These are phyloP conservation scores for Clepsis dumicolana DNA, from an alignment of 2,888 invertebrate species.

Conservation along the genomic window DNA sequence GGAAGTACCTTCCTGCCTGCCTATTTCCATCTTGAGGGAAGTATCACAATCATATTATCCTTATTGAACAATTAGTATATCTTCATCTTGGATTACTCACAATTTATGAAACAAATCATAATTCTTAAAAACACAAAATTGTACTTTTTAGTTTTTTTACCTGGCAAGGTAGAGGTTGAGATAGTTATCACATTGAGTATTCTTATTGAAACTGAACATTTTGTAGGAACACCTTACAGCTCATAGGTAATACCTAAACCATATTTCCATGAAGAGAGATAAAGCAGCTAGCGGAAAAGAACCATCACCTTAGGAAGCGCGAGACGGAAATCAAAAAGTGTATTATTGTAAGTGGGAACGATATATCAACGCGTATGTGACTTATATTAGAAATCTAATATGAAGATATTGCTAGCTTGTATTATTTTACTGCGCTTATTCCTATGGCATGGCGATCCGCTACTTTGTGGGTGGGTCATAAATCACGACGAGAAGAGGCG, in stretches of 20 bases:
- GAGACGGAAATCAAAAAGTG: conserved; percentile 10
- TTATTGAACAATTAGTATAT: too few relatives aligned
- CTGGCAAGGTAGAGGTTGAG: too few relatives aligned
- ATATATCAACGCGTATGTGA: conserved; percentile 31
- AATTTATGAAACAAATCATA: too few relatives aligned
- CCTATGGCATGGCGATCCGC: conserved; percentile 38
- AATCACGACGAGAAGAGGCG: conserved; percentile 44
- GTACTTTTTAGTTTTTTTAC: too few relatives aligned
- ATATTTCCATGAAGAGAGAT: not conserved
- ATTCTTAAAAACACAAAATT: too few relatives aligned
- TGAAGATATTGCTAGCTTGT: conserved; percentile 32
- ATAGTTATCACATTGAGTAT: too few relatives aligned
- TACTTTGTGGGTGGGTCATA: conserved; percentile 44
- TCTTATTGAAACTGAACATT: too few relatives aligned
- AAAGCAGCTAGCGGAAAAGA: not conserved
- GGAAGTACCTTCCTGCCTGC: not conserved
- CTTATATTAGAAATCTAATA: conserved; percentile 36
- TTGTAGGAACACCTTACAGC: too few relatives aligned
- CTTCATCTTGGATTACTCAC: too few relatives aligned
- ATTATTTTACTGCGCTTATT: conserved; percentile 42
- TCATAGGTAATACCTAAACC: not conserved
- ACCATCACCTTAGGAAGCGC: not conserved
- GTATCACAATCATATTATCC: too few relatives aligned
- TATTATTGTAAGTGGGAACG: not conserved
- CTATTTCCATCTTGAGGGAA: not conserved